phyloP scores from a whole-genome alignment of 53 echinoderm and acorn worm species.

The Holothuria leucospilota region DNA sequence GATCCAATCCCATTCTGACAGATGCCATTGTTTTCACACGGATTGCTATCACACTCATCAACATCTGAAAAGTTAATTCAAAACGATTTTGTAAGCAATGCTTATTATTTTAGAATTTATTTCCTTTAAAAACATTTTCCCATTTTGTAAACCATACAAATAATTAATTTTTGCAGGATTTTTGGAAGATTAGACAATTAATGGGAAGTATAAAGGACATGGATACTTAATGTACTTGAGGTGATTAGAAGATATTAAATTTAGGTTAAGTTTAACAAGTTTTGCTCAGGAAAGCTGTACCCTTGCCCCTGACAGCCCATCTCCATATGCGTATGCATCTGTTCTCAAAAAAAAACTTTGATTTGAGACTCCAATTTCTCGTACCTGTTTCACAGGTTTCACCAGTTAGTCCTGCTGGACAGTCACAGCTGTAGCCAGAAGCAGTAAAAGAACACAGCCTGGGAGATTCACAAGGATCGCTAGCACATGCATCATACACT shows the following conservation, averaged over 20 bases:
- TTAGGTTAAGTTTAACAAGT: too few relatives aligned
- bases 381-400: conserved; percentile 44
- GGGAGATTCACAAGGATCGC: neutral
- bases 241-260: neutral
- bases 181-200: too few relatives aligned
- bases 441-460: conserved; percentile 17
- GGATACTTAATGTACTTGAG: too few relatives aligned
- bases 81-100: neutral
- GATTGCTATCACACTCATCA: conserved; percentile 73
- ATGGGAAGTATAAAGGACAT: too few relatives aligned
- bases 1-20: conserved; percentile 62
- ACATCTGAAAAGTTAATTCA: conserved; percentile 51
- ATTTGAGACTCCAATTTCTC: neutral
- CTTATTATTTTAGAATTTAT: neutral
- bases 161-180: neutral
- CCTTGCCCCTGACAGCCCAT: too few relatives aligned
- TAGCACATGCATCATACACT: conserved; percentile 36
- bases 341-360: too few relatives aligned
- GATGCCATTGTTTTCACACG: conserved; percentile 67
- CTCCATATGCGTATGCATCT: too few relatives aligned
- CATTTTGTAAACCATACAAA: neutral
- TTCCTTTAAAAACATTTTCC: neutral
- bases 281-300: too few relatives aligned
- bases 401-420: neutral
- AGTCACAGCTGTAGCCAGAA: conserved; percentile 25